phyloP scores from a whole-genome alignment of 2,888 invertebrate species.

The Seira ritae region DNA sequence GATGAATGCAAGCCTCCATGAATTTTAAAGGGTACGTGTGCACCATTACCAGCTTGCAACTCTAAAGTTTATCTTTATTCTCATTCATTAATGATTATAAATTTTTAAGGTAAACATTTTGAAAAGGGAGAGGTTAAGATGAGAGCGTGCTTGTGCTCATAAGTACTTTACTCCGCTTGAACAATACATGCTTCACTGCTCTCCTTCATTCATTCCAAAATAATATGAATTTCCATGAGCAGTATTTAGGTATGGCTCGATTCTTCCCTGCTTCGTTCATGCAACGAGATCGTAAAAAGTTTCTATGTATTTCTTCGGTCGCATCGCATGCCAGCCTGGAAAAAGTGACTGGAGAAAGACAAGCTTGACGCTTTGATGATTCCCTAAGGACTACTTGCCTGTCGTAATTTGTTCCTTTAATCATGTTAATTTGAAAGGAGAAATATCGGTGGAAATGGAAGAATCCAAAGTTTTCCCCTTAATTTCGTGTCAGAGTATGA shows the following conservation, averaged over 20 bases:
- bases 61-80: not conserved
- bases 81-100: slow-evolving; percentile 14
- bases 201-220: not conserved
- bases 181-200: not conserved
- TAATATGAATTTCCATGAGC: slow-evolving; percentile 17
- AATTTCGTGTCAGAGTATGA: slow-evolving; percentile 23
- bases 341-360: slow-evolving; percentile 40
- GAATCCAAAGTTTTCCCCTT: slow-evolving; percentile 32
- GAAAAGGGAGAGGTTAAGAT: slow-evolving; percentile 13
- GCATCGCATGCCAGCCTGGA: not conserved
- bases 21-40: too few species aligned
- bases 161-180: not conserved
- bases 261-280: too few species aligned
- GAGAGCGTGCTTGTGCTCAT: not conserved
- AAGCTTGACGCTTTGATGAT: slow-evolving; percentile 72
- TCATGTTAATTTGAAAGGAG: slow-evolving; percentile 73
- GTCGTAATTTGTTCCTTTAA: slow-evolving; percentile 73
- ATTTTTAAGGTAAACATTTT: slow-evolving; percentile 20
- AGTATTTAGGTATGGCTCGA: too few species aligned
- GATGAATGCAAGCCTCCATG: too few species aligned
- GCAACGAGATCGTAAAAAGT: too few species aligned
- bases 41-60: too few species aligned
- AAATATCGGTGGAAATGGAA: slow-evolving; percentile 61
- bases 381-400: slow-evolving; percentile 71
- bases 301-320: not conserved